Evolutionary conservation across 2,797 vertebrate genomes (phyloP).

Genomic region (Neostethus bicornis): DNA sequence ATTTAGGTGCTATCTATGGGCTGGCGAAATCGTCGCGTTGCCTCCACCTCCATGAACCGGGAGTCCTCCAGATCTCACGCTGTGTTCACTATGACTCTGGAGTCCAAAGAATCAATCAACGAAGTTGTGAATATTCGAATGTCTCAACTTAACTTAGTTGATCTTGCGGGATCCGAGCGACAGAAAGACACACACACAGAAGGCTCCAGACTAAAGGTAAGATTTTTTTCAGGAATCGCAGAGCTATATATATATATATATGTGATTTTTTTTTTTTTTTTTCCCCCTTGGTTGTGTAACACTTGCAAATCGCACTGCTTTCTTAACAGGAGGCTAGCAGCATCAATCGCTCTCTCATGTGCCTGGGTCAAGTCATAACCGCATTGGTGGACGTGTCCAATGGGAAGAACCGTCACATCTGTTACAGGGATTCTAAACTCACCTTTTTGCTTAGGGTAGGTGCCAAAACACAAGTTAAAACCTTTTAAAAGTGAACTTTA

Average conservation of each 20-base stretch:
- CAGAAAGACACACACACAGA: slow-evolving; percentile 94
- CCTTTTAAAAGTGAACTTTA: neutral
- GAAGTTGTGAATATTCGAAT: slow-evolving; percentile 91
- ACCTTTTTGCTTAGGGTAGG: slow-evolving; percentile 91
- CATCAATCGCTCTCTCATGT: slow-evolving; percentile 95
- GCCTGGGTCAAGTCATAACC: slow-evolving; percentile 94
- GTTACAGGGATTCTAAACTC: slow-evolving; percentile 96
- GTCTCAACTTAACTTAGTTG: slow-evolving; percentile 93
- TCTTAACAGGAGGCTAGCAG: slow-evolving; percentile 90
- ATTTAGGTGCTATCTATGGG: slow-evolving; percentile 89
- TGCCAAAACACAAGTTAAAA: neutral
- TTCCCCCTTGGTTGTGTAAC: slow-evolving; percentile 17
- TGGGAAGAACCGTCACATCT: slow-evolving; percentile 91
- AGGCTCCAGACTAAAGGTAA: slow-evolving; percentile 90
- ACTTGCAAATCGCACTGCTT: slow-evolving; percentile 1
- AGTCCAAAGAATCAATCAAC: slow-evolving; percentile 90
- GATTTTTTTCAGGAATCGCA: neutral
- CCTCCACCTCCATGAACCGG: slow-evolving; percentile 96
- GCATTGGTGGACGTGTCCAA: slow-evolving; percentile 93
- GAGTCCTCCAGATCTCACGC: slow-evolving; percentile 96
- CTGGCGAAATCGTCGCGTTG: slow-evolving; percentile 94
- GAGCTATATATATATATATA: neutral
- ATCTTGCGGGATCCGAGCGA: slow-evolving; percentile 94
- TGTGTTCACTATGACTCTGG: slow-evolving; percentile 92
- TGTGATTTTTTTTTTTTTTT: neutral